Conservation (phyloP, 2,113 vertebrate genomes). For the Grus americana region DNA sequence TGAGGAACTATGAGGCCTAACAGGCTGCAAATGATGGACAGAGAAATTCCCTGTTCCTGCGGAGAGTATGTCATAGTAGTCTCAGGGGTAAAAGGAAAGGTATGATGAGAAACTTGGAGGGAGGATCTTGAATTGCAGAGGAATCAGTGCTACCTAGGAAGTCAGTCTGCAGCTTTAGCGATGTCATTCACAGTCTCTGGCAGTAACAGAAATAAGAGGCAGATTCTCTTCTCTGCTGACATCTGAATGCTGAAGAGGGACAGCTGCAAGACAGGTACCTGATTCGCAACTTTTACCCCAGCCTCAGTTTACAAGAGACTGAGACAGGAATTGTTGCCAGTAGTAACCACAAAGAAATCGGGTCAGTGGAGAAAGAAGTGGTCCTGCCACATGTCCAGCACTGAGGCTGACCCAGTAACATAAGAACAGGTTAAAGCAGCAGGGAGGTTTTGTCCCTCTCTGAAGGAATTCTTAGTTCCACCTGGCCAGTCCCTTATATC, state of each 20-base stretch:
- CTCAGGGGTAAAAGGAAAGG: neutral
- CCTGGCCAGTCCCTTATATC: neutral
- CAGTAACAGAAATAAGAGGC: neutral
- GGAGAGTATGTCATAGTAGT: neutral
- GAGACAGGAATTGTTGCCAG: neutral
- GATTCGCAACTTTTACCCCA: neutral
- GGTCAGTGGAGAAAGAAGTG: neutral
- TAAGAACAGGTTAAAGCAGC: neutral
- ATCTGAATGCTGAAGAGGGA: neutral
- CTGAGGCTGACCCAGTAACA: neutral
- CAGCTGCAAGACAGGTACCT: neutral
- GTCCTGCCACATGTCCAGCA: neutral
- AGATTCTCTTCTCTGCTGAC: neutral
- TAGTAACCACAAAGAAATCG: neutral
- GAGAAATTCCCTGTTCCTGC: neutral
- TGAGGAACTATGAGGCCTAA: neutral
- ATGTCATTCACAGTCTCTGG: neutral
- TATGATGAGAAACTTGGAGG: neutral
- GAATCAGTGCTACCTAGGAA: neutral
- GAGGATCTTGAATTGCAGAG: neutral
- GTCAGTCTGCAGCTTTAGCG: neutral
- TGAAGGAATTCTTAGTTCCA: neutral
- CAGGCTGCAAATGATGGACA: neutral
- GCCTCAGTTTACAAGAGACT: neutral
- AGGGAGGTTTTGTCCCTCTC: neutral